A percentile compares a stretch with the other conserved stretches of the same genome.
Evolutionary conservation across 2,113 vertebrate genomes (phyloP).

Genomic region (Maccullochella peelii): DNA sequence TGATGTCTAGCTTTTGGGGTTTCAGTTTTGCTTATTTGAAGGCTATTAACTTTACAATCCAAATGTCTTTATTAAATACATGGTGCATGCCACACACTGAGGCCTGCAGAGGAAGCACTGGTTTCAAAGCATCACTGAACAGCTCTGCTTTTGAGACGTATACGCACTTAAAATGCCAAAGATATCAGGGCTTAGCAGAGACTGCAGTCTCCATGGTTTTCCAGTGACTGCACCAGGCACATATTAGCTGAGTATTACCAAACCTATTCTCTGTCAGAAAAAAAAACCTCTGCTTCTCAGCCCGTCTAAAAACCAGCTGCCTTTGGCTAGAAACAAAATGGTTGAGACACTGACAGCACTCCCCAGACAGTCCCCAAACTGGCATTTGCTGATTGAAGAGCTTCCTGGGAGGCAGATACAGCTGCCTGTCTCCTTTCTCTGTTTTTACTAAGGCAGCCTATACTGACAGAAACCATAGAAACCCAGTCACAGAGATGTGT

Average conservation of each 20-base stretch:
- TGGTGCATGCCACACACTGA: background rate
- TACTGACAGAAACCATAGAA: slow-evolving; percentile 33
- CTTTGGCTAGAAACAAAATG: slow-evolving; percentile 60
- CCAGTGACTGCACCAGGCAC: slow-evolving; percentile 45
- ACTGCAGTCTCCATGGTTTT: slow-evolving; percentile 34
- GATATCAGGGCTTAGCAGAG: slow-evolving; percentile 46
- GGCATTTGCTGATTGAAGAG: slow-evolving; percentile 64
- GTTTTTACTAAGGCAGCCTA: slow-evolving; percentile 35
- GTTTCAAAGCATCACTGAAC: slow-evolving; percentile 27
- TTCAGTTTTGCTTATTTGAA: background rate
- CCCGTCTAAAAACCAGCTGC: slow-evolving; percentile 24
- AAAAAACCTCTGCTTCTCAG: background rate
- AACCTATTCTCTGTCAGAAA: background rate
- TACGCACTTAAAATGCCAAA: slow-evolving; percentile 35
- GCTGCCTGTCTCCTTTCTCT: slow-evolving; percentile 38
- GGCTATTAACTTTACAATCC: background rate
- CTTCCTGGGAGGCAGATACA: slow-evolving; percentile 57
- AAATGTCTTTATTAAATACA: slow-evolving; percentile 4
- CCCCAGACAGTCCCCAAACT: slow-evolving; percentile 43
- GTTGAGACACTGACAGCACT: slow-evolving; percentile 37
- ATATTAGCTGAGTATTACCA: slow-evolving; percentile 49
- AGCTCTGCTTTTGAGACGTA: slow-evolving; percentile 27
- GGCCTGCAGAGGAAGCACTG: slow-evolving; percentile 17
- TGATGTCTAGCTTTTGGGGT: background rate
- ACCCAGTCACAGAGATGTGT: background rate